Conservation (phyloP, 2,797 vertebrate genomes). For the Emys orbicularis region DNA sequence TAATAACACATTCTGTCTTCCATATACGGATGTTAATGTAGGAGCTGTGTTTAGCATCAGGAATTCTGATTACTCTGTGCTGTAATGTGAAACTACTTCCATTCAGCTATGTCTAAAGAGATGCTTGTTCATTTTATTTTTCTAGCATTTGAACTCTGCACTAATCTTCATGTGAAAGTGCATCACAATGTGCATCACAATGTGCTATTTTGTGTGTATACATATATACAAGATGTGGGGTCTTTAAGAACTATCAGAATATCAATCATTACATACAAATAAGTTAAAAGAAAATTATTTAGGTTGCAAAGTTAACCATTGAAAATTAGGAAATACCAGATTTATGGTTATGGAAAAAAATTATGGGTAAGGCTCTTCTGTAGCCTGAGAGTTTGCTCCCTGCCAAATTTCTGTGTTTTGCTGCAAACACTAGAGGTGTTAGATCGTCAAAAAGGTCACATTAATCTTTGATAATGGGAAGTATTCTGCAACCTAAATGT, state of each 20-base stretch:
- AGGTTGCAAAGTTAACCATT: neutral
- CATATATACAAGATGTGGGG: neutral
- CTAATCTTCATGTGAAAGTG: slow-evolving; percentile 48
- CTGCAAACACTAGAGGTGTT: neutral
- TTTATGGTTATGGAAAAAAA: neutral
- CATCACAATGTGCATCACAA: slow-evolving; percentile 37
- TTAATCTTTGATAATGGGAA: neutral
- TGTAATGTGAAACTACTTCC: slow-evolving; percentile 11
- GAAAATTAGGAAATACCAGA: neutral
- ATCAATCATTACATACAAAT: slow-evolving; percentile 27
- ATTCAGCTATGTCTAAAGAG: neutral
- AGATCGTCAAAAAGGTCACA: neutral
- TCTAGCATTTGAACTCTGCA: neutral
- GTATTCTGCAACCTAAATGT: neutral
- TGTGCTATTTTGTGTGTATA: neutral
- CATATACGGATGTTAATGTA: neutral
- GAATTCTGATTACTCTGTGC: slow-evolving; percentile 31
- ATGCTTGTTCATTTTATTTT: slow-evolving; percentile 42
- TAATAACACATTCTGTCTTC: neutral
- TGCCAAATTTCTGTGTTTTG: neutral
- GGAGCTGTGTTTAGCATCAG: neutral
- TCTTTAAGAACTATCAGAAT: neutral
- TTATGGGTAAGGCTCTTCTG: neutral
- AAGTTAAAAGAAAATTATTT: slow-evolving; percentile 1
- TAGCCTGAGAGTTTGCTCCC: neutral